phyloP scores from a whole-genome alignment of 2,113 vertebrate species.

The Trichomycterus rosablanca region DNA sequence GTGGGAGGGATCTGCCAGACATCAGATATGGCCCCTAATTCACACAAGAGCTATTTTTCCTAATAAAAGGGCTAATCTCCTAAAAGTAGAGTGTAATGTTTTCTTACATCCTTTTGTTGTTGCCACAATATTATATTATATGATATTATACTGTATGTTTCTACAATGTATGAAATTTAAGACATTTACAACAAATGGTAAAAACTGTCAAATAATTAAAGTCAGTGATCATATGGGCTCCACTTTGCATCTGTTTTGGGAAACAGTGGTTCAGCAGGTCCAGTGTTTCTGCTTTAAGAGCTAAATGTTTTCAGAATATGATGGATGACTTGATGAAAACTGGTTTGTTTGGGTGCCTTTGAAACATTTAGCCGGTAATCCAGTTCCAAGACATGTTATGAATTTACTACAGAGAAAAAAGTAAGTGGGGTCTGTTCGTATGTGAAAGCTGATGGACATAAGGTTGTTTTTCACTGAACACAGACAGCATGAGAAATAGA shows the following conservation, averaged over 20 bases:
- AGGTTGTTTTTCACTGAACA: not conserved
- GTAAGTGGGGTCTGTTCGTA: slow-evolving; percentile 16
- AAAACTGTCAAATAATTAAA: no score
- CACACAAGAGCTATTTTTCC: no score
- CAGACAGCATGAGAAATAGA: not conserved
- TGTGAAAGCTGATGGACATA: no score
- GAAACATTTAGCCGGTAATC: slow-evolving; percentile 36
- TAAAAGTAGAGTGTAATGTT: no score
- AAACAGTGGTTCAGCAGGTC: slow-evolving; percentile 3
- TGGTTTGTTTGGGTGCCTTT: slow-evolving; percentile 49
- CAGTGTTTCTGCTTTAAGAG: slow-evolving; percentile 26
- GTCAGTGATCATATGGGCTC: not conserved
- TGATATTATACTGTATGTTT: no score
- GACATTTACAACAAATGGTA: no score
- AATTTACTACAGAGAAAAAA: slow-evolving; percentile 55
- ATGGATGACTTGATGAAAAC: slow-evolving; percentile 44
- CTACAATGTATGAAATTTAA: no score
- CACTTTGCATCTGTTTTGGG: not conserved
- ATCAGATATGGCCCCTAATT: no score
- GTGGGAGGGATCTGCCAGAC: no score
- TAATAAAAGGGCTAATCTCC: no score
- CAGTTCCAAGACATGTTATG: slow-evolving; percentile 57
- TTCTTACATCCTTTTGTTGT: no score
- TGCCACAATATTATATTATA: no score
- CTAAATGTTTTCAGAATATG: slow-evolving; percentile 37